Conservation (phyloP, 2,797 vertebrate genomes). For the Sebastes itinus region DNA sequence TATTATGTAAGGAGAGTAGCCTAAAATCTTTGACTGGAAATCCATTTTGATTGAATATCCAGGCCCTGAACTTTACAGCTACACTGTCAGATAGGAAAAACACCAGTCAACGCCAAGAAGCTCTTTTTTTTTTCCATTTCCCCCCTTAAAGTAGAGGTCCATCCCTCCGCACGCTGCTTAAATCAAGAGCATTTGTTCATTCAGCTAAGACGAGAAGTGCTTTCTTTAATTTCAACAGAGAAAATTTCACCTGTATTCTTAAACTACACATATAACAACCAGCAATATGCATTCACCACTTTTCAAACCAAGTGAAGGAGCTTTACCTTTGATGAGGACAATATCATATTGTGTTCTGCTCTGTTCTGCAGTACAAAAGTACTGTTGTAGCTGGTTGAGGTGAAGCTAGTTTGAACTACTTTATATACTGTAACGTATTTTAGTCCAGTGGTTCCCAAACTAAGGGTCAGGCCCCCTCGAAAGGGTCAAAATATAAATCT, state of each 20-base stretch:
- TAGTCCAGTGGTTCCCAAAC: background rate
- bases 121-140: constrained; percentile 38
- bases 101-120: constrained; percentile 61
- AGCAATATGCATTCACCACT: background rate
- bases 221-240: constrained; percentile 6
- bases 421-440: background rate
- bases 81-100: constrained; percentile 76
- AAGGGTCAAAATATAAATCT: background rate
- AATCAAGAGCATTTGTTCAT: constrained; percentile 25
- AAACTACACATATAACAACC: background rate
- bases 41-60: constrained; percentile 65
- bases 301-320: background rate
- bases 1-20: constrained; percentile 66
- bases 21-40: constrained; percentile 55
- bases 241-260: background rate
- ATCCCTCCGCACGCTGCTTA: constrained; percentile 35
- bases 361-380: background rate
- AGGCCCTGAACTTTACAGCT: constrained; percentile 66
- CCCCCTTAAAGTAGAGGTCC: constrained; percentile 59
- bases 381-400: background rate
- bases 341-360: background rate
- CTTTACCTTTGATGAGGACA: background rate
- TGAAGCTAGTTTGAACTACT: background rate
- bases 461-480: background rate
- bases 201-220: constrained; percentile 20